Base-by-base conservation (phyloP, 2,888 invertebrate genomes). In the Norana najaformis region DNA sequence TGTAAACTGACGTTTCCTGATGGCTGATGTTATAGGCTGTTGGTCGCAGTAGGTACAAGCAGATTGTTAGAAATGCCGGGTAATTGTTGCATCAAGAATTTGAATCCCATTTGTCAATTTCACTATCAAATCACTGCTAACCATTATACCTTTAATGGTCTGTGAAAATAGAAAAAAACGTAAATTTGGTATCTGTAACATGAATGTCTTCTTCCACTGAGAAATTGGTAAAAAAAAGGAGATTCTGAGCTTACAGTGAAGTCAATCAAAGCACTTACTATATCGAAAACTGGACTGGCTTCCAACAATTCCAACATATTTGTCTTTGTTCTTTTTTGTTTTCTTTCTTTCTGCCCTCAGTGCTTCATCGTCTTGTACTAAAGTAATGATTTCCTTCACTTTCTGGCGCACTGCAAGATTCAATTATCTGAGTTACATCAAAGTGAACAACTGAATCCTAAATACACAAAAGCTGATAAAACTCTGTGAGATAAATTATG, bases 271-370 rank as follows among this genome's bases (percentile, higher is more conserved):
- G 6, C 16, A 38, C 53, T 1, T n/a, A 83, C 35, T 83, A n/a
- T 83, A 83, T 83, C 82, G 82, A 89, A 69, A 82, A 35, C 34
- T 39, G 39, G 85, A 85, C 36, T 13, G 85, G 36, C 91, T 88
- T 23, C 90, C 90, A 14, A 88, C 90, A 53, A 89, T 89, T 30
- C 97, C 97, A 91, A 98, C 97, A 95, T 98, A 99, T 96, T 99
- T 99, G 95, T 99, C 99, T 95, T 98, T 98, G 95, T 98, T 99
- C 94, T 98, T 98, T 96, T 99, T 99, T 0, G 99, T 99, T 94
- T 99, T 99, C 95, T 99, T 98, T 92, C 99, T 96, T 95, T 99
- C 99, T 85, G 98, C 98, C 90, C 99, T 95, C 88, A 99, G 95
- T 93, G 97, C 97, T 93, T 99, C 99, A 94, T 99, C 99, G 95